These are phyloP conservation scores for Pituophis catenifer DNA, from an alignment of 2,113 vertebrate species.

Conservation along the genomic window DNA sequence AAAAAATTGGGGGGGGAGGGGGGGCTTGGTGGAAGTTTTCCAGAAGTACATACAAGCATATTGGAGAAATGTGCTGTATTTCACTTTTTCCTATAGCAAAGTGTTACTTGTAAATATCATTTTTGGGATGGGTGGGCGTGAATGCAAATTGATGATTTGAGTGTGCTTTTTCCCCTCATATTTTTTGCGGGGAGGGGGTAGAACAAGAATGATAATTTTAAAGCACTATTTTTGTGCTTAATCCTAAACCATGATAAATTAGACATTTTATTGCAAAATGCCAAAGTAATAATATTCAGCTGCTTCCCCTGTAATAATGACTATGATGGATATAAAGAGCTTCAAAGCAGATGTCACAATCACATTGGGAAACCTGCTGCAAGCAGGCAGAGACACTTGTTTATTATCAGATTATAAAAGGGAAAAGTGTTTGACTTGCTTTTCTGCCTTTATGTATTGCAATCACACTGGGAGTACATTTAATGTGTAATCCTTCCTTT, in stretches of 20 bases:
- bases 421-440: not conserved
- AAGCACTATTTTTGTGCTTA: not conserved
- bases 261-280: not conserved
- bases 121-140: not conserved
- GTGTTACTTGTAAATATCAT: not conserved
- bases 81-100: not conserved
- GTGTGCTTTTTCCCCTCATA: not conserved
- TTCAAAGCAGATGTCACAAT: not conserved
- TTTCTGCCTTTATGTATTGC: not conserved
- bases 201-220: not conserved
- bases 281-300: not conserved
- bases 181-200: not conserved
- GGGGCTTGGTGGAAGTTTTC: not conserved
- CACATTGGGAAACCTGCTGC: not conserved
- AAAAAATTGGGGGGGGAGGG: not conserved
- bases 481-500: not conserved
- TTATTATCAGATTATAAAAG: not conserved
- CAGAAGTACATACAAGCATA: conserved; percentile 1
- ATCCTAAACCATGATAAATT: not conserved
- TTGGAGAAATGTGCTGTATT: not conserved
- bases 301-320: not conserved
- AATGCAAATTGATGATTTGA: not conserved
- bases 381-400: too few relatives aligned
- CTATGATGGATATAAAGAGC: not conserved
- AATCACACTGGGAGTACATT: not conserved